A percentile compares a stretch with the other conserved stretches of the same genome.
Conservation (phyloP, 2,113 vertebrate genomes). For the Gasterosteus aculeatus region DNA sequence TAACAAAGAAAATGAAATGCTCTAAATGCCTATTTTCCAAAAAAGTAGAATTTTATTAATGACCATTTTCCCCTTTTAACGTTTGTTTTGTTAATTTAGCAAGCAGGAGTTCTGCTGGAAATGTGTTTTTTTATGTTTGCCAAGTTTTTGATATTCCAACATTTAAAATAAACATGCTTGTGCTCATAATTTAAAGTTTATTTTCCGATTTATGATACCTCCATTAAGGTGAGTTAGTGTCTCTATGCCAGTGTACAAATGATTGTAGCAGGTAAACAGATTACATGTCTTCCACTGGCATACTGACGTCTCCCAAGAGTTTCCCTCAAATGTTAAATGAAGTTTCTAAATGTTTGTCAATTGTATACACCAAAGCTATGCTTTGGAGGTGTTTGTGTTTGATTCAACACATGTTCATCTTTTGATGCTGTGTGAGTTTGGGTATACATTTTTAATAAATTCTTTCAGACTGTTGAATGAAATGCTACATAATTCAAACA, state of each 20-base stretch:
- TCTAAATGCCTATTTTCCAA: conserved; percentile 65
- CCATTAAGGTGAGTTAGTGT: conserved; percentile 27
- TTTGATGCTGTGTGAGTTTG: conserved; percentile 86
- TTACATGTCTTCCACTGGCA: conserved; percentile 31
- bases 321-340: conserved; percentile 83
- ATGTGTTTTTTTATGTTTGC: conserved; percentile 56
- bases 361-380: conserved; percentile 51
- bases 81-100: conserved; percentile 73
- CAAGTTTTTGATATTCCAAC: conserved; percentile 58
- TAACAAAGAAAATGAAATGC: conserved; percentile 49
- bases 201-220: conserved; percentile 45
- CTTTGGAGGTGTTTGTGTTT: conserved; percentile 67
- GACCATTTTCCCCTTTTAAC: conserved; percentile 57
- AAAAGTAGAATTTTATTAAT: conserved; percentile 55
- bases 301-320: conserved; percentile 69
- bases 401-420: conserved; percentile 73
- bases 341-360: conserved; percentile 68
- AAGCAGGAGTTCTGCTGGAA: conserved; percentile 44
- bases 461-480: conserved; percentile 63
- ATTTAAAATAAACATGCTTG: conserved; percentile 69
- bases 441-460: conserved; percentile 97
- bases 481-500: conserved; percentile 3
- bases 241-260: conserved; percentile 40
- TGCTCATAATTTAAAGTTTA: conserved; percentile 49
- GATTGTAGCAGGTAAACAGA: conserved; percentile 39